phyloP scores from a whole-genome alignment of 2,888 invertebrate species.

The Zhuqinia jingwanae region DNA sequence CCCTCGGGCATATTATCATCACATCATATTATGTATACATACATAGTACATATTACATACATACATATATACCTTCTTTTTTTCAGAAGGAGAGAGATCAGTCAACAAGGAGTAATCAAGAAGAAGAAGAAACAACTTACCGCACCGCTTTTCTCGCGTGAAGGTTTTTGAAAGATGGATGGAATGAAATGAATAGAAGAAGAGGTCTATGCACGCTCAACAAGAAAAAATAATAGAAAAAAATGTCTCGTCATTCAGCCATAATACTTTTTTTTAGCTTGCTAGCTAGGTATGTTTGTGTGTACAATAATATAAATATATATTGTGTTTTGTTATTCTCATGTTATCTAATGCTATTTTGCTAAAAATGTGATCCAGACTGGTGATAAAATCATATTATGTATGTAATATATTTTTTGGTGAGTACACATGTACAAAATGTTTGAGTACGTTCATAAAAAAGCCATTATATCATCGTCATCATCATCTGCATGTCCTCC shows the following conservation, averaged over 20 bases:
- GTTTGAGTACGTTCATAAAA: slow-evolving; percentile 12
- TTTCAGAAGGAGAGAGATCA: slow-evolving; percentile 23
- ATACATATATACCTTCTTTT: background rate
- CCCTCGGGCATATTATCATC: slow-evolving; percentile 46
- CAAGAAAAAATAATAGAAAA: background rate
- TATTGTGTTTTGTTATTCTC: background rate
- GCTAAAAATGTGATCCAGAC: slow-evolving; percentile 8
- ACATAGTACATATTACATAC: too few relatives aligned
- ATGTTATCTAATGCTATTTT: background rate
- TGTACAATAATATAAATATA: background rate
- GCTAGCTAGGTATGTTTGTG: background rate
- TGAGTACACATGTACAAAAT: slow-evolving; percentile 10
- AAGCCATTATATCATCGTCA: too few relatives aligned
- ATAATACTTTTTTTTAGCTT: too few relatives aligned
- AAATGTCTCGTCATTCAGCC: too few relatives aligned
- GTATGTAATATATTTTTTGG: too few relatives aligned
- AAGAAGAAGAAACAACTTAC: slow-evolving; percentile 2
- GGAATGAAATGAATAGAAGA: background rate
- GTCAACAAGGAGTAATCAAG: slow-evolving; percentile 36
- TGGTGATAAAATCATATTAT: background rate
- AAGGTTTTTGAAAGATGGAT: background rate
- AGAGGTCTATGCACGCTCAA: slow-evolving; percentile 17
- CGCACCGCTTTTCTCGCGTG: background rate
- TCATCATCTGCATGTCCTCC: too few relatives aligned
- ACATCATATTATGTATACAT: too few relatives aligned